Conservation (phyloP, 2,888 invertebrate genomes). For the Papilio protenor region DNA sequence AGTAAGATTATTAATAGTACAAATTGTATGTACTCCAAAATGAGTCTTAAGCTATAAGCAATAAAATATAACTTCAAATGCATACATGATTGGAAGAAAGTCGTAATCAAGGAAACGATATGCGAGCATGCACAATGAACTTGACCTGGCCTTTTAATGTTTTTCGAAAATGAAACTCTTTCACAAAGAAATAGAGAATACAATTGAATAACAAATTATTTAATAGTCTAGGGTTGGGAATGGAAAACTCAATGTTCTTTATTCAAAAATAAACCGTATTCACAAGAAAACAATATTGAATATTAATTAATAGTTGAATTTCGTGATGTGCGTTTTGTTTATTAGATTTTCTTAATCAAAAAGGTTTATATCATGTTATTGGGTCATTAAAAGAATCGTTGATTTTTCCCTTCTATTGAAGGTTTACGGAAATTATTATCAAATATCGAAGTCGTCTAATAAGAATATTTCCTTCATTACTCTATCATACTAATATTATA, state of each 20-base stretch:
- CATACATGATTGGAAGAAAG: slow-evolving; percentile 29
- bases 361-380: slow-evolving; percentile 6
- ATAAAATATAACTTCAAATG: neutral
- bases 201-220: neutral
- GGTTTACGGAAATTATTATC: neutral
- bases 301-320: neutral
- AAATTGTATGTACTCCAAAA: neutral
- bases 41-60: neutral
- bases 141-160: slow-evolving; percentile 26
- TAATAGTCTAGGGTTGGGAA: neutral
- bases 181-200: neutral
- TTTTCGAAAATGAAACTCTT: neutral
- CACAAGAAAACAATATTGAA: neutral
- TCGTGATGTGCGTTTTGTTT: slow-evolving; percentile 6
- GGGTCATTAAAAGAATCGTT: neutral
- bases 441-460: neutral
- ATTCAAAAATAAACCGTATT: neutral
- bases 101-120: slow-evolving; percentile 28
- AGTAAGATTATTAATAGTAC: no score
- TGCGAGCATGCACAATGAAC: slow-evolving; percentile 28
- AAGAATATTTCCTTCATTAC: neutral
- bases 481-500: no score
- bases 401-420: neutral
- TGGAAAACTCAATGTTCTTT: neutral
- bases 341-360: slow-evolving; percentile 3